These are phyloP conservation scores for Falco rusticolus DNA, from an alignment of 2,797 vertebrate genomes.

Conservation along the genomic window DNA sequence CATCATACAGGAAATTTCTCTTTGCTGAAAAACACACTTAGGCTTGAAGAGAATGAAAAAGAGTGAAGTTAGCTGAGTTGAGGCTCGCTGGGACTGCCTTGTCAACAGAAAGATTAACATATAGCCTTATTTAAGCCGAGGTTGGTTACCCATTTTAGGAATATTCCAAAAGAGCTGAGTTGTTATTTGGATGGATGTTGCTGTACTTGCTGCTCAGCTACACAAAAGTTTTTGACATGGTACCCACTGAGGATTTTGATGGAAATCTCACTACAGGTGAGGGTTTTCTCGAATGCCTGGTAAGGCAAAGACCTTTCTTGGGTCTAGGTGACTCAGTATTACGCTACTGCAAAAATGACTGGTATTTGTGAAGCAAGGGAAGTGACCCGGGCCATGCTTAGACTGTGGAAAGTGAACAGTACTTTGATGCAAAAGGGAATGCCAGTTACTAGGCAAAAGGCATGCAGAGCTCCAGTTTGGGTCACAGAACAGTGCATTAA, in stretches of 20 bases:
- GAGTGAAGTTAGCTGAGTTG: neutral
- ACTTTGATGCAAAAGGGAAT: neutral
- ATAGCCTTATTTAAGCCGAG: neutral
- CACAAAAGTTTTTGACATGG: neutral
- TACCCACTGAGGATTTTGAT: neutral
- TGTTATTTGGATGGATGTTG: neutral
- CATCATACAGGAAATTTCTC: neutral
- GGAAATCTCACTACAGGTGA: neutral
- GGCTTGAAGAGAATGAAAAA: neutral
- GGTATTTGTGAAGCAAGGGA: neutral
- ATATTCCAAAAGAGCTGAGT: neutral
- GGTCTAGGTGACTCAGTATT: neutral
- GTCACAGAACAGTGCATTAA: neutral
- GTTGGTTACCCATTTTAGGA: neutral
- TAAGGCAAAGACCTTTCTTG: neutral
- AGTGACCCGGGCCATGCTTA: neutral
- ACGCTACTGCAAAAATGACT: neutral
- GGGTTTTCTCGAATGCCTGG: neutral
- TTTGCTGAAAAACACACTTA: neutral
- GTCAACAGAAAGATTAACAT: neutral
- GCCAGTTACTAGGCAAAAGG: neutral
- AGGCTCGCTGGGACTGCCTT: neutral
- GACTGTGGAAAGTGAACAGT: neutral
- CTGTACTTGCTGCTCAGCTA: neutral
- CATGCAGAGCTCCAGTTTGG: neutral